Evolutionary conservation across 2,113 vertebrate species (phyloP).

Genomic region (Xiphophorus maculatus): DNA sequence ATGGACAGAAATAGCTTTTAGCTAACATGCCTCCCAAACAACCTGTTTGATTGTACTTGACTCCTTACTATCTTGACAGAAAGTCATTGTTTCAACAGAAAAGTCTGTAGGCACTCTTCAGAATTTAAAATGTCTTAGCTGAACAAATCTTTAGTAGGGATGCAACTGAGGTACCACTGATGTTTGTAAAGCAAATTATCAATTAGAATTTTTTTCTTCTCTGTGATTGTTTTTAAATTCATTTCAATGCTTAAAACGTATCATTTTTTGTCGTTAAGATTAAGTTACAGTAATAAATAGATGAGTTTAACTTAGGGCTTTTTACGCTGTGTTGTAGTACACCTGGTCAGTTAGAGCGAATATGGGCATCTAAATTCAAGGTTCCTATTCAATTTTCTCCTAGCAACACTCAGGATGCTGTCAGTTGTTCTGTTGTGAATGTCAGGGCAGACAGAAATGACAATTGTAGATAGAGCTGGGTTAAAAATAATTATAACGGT

Average conservation of each 20-base stretch:
- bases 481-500: slow-evolving; percentile 11
- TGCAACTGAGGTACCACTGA: background rate
- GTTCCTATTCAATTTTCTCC: slow-evolving; percentile 22
- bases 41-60: background rate
- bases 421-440: slow-evolving; percentile 31
- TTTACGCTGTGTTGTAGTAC: background rate
- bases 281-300: background rate
- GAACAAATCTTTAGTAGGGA: too few relatives aligned
- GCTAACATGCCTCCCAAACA: background rate
- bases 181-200: background rate
- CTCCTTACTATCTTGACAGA: background rate
- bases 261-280: background rate
- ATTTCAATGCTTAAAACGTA: background rate
- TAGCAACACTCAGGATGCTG: slow-evolving; percentile 12
- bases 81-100: background rate
- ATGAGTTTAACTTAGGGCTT: background rate
- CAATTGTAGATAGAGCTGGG: background rate
- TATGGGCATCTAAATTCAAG: slow-evolving; percentile 42
- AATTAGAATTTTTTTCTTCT: too few relatives aligned
- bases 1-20: background rate
- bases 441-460: slow-evolving; percentile 36
- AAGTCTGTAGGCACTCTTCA: background rate
- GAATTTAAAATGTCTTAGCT: background rate
- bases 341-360: background rate
- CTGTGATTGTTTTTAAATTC: background rate